A percentile compares a stretch with the other conserved stretches of the same genome.
These are phyloP conservation scores for Megaustenia siamemsis DNA, from an alignment of 2,888 invertebrate species.

Conservation along the genomic window DNA sequence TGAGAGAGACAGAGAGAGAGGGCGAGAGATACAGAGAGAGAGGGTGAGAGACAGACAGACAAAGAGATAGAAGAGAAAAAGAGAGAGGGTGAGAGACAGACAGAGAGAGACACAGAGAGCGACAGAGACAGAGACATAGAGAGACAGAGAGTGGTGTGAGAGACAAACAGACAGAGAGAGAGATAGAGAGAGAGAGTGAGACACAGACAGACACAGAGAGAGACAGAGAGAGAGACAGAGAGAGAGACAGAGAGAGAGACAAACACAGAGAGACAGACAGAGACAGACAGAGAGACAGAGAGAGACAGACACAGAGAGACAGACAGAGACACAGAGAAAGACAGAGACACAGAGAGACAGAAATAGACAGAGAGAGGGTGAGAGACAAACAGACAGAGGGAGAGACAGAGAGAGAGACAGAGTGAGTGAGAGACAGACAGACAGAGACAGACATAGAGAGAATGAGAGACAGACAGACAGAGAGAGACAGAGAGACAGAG, in stretches of 20 bases:
- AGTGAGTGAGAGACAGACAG: too few species aligned
- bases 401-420: too few species aligned
- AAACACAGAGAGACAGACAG: neutral
- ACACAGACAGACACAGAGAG: too few species aligned
- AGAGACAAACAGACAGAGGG: neutral
- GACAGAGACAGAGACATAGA: too few species aligned
- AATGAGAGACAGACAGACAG: too few species aligned
- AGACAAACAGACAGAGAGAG: too few species aligned
- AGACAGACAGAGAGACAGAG: neutral
- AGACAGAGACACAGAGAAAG: neutral
- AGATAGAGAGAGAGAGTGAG: too few species aligned
- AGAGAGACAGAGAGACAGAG: too few species aligned
- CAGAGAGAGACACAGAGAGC: neutral
- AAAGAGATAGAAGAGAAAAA: neutral
- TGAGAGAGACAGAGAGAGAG: constrained; percentile 10
- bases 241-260: neutral
- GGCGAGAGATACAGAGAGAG: neutral
- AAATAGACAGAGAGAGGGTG: neutral
- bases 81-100: neutral
- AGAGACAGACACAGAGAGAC: constrained; percentile 33
- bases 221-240: neutral
- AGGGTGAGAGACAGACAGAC: neutral
- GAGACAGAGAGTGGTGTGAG: too few species aligned
- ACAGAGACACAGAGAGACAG: neutral
- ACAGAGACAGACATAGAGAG: too few species aligned